Percentiles rank a stretch among this genome's conserved stretches.
Evolutionary conservation across 1,140 invertebrate genomes (phyloP).

Genomic region (Diorhabda carinulata): DNA sequence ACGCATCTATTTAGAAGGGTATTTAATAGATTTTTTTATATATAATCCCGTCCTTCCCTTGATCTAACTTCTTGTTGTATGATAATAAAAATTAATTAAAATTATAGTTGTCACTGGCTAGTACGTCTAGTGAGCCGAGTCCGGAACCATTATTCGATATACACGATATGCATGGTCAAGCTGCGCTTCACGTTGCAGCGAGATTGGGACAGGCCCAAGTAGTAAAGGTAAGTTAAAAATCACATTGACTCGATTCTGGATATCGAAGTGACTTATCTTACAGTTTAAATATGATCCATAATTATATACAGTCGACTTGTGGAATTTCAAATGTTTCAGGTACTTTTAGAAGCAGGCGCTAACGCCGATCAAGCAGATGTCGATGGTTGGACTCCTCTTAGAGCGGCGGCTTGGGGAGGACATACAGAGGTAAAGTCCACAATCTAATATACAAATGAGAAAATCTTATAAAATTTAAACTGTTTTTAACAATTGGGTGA

Average conservation of each 20-base stretch:
- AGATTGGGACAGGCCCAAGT: conserved; percentile 73
- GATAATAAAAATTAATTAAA: neutral
- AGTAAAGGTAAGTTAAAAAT: conserved; percentile 53
- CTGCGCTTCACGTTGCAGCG: conserved; percentile 77
- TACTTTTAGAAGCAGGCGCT: conserved; percentile 70
- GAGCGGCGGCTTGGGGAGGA: conserved; percentile 87
- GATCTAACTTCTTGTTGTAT: neutral
- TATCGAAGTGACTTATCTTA: neutral
- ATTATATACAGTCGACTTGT: too few species aligned
- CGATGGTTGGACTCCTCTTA: conserved; percentile 85
- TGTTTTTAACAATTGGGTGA: too few species aligned
- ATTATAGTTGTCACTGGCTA: conserved; percentile 40
- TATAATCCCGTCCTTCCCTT: neutral
- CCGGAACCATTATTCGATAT: conserved; percentile 45
- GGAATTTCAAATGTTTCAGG: conserved; percentile 32
- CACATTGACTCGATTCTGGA: neutral
- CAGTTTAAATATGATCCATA: neutral
- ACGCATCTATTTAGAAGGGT: neutral
- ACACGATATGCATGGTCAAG: conserved; percentile 65
- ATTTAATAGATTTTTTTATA: neutral
- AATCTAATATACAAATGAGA: neutral
- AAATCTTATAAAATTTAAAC: too few species aligned
- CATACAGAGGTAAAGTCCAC: conserved; percentile 72
- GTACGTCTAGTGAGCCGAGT: conserved; percentile 43
- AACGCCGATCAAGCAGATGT: conserved; percentile 78